These are phyloP conservation scores for Spialia ferax DNA, from an alignment of 2,888 invertebrate species.

Conservation along the genomic window DNA sequence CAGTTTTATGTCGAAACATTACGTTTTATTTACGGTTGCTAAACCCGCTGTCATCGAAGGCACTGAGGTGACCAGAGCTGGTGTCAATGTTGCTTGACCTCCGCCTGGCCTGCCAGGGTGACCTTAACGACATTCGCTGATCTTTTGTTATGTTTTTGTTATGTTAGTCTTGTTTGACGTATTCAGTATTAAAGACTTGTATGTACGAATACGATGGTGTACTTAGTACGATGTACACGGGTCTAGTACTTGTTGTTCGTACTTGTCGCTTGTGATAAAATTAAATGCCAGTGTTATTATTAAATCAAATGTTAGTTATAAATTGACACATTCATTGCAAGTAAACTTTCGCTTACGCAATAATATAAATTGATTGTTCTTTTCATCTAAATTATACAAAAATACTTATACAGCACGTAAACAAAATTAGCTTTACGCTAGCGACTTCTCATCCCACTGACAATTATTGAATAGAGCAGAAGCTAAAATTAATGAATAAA, in stretches of 20 bases:
- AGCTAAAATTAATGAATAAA: no score
- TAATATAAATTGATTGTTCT: no score
- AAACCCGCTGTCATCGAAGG: slow-evolving; percentile 26
- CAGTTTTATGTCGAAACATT: slow-evolving; percentile 27
- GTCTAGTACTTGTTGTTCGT: not conserved
- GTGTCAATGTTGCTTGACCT: slow-evolving; percentile 52
- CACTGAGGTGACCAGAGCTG: slow-evolving; percentile 19
- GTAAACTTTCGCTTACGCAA: no score
- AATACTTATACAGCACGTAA: no score
- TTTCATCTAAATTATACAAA: no score
- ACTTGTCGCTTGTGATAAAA: not conserved
- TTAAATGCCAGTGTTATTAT: no score
- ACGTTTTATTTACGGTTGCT: slow-evolving; percentile 36
- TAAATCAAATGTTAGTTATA: no score
- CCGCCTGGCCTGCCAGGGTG: slow-evolving; percentile 39
- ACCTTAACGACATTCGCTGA: slow-evolving; percentile 41
- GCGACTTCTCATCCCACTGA: no score
- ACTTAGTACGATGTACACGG: not conserved
- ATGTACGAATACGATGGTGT: not conserved
- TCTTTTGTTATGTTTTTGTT: slow-evolving; percentile 40
- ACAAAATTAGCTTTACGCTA: no score
- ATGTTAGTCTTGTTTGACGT: not conserved
- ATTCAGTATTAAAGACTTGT: not conserved
- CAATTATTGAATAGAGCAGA: no score
- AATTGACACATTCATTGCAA: no score